Evolutionary conservation across 2,797 vertebrate species (phyloP).

Genomic region (Tauraco hartlaubi): DNA sequence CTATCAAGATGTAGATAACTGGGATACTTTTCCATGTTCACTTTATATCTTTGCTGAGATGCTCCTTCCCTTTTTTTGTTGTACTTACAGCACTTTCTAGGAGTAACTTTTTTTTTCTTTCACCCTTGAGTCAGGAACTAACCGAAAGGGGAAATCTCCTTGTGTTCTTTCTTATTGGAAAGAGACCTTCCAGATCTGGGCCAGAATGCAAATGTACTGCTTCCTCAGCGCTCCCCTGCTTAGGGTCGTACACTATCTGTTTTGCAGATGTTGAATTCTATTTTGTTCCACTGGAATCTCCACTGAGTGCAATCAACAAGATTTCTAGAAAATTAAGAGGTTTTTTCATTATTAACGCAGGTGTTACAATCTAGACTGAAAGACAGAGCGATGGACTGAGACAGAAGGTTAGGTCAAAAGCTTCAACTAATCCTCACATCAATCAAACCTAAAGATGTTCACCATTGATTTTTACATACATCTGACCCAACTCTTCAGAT

Average conservation of each 20-base stretch:
- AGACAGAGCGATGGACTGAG: background rate
- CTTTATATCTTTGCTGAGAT: background rate
- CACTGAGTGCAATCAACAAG: background rate
- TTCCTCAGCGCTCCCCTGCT: background rate
- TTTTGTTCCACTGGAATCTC: background rate
- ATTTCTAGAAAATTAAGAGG: background rate
- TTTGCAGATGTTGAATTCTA: background rate
- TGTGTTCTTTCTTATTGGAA: background rate
- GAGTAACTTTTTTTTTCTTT: background rate
- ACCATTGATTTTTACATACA: background rate
- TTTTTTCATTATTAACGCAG: background rate
- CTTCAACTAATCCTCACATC: background rate
- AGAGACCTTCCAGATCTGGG: background rate
- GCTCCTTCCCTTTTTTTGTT: background rate
- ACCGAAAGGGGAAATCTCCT: background rate
- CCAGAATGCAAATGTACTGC: background rate
- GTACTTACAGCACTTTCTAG: background rate
- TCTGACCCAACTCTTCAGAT: background rate
- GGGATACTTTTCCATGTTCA: background rate
- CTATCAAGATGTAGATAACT: background rate
- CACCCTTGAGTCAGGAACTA: background rate
- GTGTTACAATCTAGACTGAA: background rate
- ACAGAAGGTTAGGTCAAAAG: background rate
- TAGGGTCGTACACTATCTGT: background rate
- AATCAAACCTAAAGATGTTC: background rate